phyloP scores from a whole-genome alignment of 2,113 vertebrate genomes.

The Ptilonorhynchus violaceus region DNA sequence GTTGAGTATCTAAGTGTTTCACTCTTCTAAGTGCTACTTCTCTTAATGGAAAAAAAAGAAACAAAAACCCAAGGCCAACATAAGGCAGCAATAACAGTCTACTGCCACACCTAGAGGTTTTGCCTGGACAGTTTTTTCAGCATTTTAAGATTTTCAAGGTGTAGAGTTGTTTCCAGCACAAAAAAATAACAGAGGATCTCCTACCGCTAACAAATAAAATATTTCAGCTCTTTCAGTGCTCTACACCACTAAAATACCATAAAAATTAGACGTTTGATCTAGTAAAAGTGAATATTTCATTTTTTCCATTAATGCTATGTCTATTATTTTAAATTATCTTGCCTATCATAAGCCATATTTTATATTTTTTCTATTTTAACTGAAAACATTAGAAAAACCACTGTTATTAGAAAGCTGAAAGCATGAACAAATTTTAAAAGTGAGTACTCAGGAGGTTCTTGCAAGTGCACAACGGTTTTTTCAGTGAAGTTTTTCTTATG shows the following conservation, averaged over 20 bases:
- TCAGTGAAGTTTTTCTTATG: background rate
- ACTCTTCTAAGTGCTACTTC: background rate
- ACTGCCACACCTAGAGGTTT: background rate
- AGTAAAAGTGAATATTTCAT: background rate
- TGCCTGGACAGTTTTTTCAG: background rate
- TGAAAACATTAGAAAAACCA: background rate
- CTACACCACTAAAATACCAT: background rate
- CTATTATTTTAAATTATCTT: background rate
- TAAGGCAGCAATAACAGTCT: background rate
- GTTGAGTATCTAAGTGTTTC: background rate
- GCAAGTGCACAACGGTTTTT: rapidly evolving
- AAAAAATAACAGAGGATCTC: background rate
- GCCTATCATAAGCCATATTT: background rate
- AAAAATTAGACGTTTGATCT: background rate
- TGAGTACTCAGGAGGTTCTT: background rate
- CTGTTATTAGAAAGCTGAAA: background rate
- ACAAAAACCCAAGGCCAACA: background rate
- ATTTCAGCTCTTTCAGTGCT: background rate
- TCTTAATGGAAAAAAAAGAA: background rate
- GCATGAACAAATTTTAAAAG: background rate
- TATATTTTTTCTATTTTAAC: background rate
- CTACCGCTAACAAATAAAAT: background rate
- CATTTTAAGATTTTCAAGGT: background rate
- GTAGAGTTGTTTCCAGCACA: background rate
- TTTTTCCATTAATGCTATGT: background rate